Evolutionary conservation across 1,140 invertebrate species (phyloP).

Genomic region (Bombyx mori): ASM3026992v2 NC_085133.1:286501-287000

Average conservation of each 20-base stretch:
- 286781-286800: constrained; percentile 60
- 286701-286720: too few relatives aligned
- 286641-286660: too few relatives aligned
- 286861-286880: not conserved
- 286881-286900: too few relatives aligned
- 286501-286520: constrained; percentile 32
- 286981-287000: constrained; percentile 59
- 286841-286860: constrained; percentile 21
- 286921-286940: constrained; percentile 12
- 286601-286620: not conserved
- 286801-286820: constrained; percentile 57
- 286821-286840: constrained; percentile 36
- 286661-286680: too few relatives aligned
- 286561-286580: constrained; percentile 36
- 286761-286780: constrained; percentile 20
- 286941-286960: not conserved
- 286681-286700: too few relatives aligned
- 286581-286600: constrained; percentile 3
- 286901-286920: not conserved
- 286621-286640: too few relatives aligned
- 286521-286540: too few relatives aligned
- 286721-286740: constrained; percentile 6
- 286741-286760: constrained; percentile 1
- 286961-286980: constrained; percentile 40
- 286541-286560: too few relatives aligned